Percentiles rank a stretch among this genome's conserved stretches.
Conservation (phyloP, 2,888 invertebrate species). For the Lysandra coridon region DNA sequence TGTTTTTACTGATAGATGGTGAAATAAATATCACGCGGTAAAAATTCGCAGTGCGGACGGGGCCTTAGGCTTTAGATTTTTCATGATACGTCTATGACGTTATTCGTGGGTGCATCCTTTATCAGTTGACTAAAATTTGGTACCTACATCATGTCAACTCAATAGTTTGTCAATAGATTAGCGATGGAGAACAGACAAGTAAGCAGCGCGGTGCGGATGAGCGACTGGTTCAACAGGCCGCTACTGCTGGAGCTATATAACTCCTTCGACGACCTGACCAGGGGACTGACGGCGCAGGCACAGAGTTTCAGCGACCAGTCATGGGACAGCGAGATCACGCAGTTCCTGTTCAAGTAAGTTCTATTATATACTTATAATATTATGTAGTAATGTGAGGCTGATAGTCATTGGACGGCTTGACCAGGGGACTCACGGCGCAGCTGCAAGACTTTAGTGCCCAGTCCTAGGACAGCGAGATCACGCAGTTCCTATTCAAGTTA, state of each 20-base stretch:
- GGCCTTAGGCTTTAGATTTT: no score
- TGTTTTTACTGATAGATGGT: no score
- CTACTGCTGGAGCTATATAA: slow-evolving; percentile 82
- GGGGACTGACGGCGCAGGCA: slow-evolving; percentile 89
- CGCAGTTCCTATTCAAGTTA: slow-evolving; percentile 70
- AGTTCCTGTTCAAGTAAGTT: slow-evolving; percentile 68
- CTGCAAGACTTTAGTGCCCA: slow-evolving; percentile 88
- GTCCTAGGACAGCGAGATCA: slow-evolving; percentile 87
- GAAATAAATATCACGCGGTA: no score
- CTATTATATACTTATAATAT: no score
- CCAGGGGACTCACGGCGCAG: slow-evolving; percentile 88
- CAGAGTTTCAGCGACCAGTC: slow-evolving; percentile 88
- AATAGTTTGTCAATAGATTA: slow-evolving; percentile 63
- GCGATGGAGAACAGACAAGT: slow-evolving; percentile 79
- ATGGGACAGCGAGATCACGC: slow-evolving; percentile 86
- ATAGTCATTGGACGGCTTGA: no score
- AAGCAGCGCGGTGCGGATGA: slow-evolving; percentile 81
- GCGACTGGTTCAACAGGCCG: slow-evolving; percentile 86
- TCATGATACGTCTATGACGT: no score
- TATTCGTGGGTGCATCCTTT: no score
- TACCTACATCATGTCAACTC: not conserved
- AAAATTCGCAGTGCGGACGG: no score
- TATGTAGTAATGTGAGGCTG: no score
- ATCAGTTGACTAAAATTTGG: not conserved
- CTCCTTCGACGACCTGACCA: slow-evolving; percentile 85